Evolutionary conservation across 2,797 vertebrate species (phyloP), one percentile per base, ranked within the genome.

Genomic region (Thripadectes ignobilis): DNA sequence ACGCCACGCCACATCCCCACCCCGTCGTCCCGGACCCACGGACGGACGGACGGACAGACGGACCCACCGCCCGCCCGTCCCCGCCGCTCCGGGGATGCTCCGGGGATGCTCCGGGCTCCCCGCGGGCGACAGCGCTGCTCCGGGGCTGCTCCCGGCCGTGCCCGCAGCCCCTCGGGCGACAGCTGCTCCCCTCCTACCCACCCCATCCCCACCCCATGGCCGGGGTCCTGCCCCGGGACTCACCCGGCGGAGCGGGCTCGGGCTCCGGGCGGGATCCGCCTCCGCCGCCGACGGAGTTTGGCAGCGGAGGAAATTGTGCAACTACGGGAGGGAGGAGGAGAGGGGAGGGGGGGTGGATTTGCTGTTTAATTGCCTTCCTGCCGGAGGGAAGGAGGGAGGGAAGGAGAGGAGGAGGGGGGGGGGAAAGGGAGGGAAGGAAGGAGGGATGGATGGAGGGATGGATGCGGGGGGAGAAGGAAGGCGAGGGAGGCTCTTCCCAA

Each of bases 261-360:
- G 66, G 72, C 63, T 58, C 63, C 14, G 14, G 23, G 67, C 61
- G 55, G 83, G 80, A 84, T 65, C 89, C 89, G 69, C 89, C 89
- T 67, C 94, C 89, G 66, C 85, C 81, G 81, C 85, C 62, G 4
- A 34, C 82, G 69, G 94, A 92, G 92, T 34, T 80, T 39, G 89
- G 92, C 92, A 67, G 87, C 71, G 87, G 84, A 95, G 94, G 94
- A 92, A 92, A 95, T 92, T 91, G 92, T 92, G 94, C 92, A 92
- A 95, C 87, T 71, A 52, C 87, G 90, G 90, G 90, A 77, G 74
- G 51, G 93, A 88, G 92, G 89, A 22, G 93, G 85, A 75, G 27
- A 29, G 48, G 46, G 36, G 20, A 3, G 55, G 27, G 36, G 43
- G 88, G 92, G 86, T 29, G 95, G 95, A 84, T 89, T 72, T 79